Evolutionary conservation across 2,113 vertebrate genomes (phyloP).

Genomic region (Gila orcuttii): DNA sequence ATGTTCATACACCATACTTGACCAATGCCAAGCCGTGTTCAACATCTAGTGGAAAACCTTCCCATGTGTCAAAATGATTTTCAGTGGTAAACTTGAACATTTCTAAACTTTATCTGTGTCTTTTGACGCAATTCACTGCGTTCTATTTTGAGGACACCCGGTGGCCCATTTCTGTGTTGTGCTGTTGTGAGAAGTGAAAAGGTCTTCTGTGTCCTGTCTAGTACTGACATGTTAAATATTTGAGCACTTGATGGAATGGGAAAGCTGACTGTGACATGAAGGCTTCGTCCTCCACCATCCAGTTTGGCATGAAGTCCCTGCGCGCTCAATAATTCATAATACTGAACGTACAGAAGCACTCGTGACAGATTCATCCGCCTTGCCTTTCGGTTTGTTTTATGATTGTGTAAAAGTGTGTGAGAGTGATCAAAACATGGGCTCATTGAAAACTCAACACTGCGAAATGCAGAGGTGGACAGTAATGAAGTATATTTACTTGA

Average conservation of each 20-base stretch:
- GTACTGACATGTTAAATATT: conserved; percentile 65
- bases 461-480: too few relatives aligned
- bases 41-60: neutral
- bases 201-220: conserved; percentile 30
- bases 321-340: conserved; percentile 64
- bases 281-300: conserved; percentile 32
- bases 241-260: conserved; percentile 54
- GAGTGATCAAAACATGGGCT: neutral
- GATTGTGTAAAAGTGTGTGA: neutral
- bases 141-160: neutral
- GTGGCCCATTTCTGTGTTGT: neutral
- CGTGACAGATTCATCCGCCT: conserved; percentile 55
- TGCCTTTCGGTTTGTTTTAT: neutral
- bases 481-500: too few relatives aligned
- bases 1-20: neutral
- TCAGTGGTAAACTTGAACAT: neutral
- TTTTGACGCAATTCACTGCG: neutral
- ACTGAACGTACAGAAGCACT: conserved; percentile 53
- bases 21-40: neutral
- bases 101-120: neutral
- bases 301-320: conserved; percentile 51
- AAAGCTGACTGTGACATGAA: conserved; percentile 42
- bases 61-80: neutral
- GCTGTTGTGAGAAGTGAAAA: conserved; percentile 2
- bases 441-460: too few relatives aligned